Evolutionary conservation across 2,797 vertebrate species (phyloP).

Genomic region (Tinamus major): DNA sequence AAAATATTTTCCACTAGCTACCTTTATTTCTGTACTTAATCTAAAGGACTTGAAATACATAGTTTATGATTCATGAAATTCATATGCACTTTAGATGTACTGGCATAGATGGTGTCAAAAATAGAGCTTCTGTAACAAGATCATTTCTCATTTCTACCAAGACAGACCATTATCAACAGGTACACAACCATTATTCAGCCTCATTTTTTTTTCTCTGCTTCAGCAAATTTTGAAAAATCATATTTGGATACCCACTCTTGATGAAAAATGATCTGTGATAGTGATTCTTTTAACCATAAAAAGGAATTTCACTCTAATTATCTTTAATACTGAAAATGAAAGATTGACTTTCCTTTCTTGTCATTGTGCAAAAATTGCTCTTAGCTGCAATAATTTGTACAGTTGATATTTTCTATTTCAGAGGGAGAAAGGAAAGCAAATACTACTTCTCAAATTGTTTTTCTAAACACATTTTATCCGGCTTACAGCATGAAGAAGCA

Average conservation of each 20-base stretch:
- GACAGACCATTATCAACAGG: not conserved
- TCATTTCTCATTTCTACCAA: constrained; percentile 23
- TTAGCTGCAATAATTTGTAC: not conserved
- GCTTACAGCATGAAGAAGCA: not conserved
- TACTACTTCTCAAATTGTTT: not conserved
- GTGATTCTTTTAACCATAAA: constrained; percentile 37
- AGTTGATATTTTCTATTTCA: not conserved
- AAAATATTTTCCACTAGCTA: constrained; percentile 23
- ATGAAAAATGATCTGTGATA: constrained; percentile 38
- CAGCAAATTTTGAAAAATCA: constrained; percentile 31
- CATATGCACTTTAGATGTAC: not conserved
- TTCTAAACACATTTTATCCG: not conserved
- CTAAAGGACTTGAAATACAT: constrained; percentile 5
- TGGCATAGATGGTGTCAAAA: constrained; percentile 1
- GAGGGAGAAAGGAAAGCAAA: not conserved
- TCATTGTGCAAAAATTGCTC: not conserved
- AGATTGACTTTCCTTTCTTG: constrained; percentile 14
- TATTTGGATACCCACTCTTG: constrained; percentile 26
- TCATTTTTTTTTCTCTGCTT: constrained; percentile 6
- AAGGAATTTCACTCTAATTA: constrained; percentile 28
- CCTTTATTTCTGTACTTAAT: constrained; percentile 39
- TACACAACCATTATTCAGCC: not conserved
- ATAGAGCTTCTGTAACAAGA: constrained; percentile 5
- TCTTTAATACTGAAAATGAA: constrained; percentile 20
- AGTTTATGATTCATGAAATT: constrained; percentile 46